phyloP scores from a whole-genome alignment of 1,140 invertebrate species.

The Zaprionus kolodkinae region DNA sequence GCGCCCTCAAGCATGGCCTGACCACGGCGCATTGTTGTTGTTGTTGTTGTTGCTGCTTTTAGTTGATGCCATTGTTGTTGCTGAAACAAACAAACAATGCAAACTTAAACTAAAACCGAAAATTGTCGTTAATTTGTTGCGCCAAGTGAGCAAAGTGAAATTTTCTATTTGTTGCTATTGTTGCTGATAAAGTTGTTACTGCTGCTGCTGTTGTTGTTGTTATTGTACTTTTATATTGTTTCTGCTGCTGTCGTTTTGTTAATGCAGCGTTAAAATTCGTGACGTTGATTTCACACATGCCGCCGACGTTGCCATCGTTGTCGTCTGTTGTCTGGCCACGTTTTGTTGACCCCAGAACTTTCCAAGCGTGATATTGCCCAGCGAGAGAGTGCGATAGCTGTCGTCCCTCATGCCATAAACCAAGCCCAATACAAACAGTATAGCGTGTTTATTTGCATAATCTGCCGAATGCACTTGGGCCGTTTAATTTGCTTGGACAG shows the following conservation, averaged over 20 bases:
- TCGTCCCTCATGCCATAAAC: conserved; percentile 9
- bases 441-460: conserved; percentile 23
- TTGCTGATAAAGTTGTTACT: conserved; percentile 14
- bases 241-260: conserved; percentile 56
- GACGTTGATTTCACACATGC: conserved; percentile 71
- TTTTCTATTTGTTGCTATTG: conserved; percentile 48
- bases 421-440: background rate
- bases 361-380: conserved; percentile 61
- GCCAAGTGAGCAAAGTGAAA: conserved; percentile 71
- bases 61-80: conserved; percentile 19
- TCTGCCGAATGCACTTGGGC: conserved; percentile 27
- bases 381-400: background rate
- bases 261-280: conserved; percentile 77
- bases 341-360: conserved; percentile 81
- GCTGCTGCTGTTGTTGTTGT: conserved; percentile 22
- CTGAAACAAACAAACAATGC: conserved; percentile 19
- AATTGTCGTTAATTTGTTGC: conserved; percentile 73
- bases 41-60: background rate
- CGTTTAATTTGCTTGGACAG: conserved; percentile 38
- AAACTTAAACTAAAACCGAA: conserved; percentile 59
- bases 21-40: conserved; percentile 13
- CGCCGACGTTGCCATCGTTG: conserved; percentile 4
- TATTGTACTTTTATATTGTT: conserved; percentile 22
- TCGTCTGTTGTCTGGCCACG: conserved; percentile 47
- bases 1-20: conserved; percentile 76